These are phyloP conservation scores for Scaeva pyrastri DNA, from an alignment of 2,888 invertebrate species.

Conservation along the genomic window DNA sequence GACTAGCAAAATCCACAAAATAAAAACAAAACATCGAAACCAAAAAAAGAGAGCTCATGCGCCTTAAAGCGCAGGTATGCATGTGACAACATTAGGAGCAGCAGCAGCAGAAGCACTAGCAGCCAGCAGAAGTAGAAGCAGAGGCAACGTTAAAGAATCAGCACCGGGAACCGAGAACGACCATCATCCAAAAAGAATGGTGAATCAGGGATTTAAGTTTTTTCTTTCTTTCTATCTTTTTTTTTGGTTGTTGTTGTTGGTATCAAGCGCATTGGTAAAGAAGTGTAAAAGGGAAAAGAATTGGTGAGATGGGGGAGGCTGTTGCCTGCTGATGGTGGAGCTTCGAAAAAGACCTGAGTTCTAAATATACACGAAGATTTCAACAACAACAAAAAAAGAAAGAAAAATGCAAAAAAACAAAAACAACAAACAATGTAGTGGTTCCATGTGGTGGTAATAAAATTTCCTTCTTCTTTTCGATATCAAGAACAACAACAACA, in stretches of 20 bases:
- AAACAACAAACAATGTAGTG: conserved; percentile 53
- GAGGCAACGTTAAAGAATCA: conserved; percentile 32
- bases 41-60: conserved; percentile 59
- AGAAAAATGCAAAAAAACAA: not conserved
- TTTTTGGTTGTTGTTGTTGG: no score
- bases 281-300: conserved; percentile 3
- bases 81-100: conserved; percentile 44
- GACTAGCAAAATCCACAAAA: conserved; percentile 27
- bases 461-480: conserved; percentile 53
- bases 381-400: no score
- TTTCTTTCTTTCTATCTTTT: no score
- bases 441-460: conserved; percentile 67
- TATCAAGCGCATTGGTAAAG: not conserved
- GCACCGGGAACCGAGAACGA: not conserved
- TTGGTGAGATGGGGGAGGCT: conserved; percentile 7
- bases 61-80: conserved; percentile 38
- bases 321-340: conserved; percentile 2
- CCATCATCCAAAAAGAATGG: conserved; percentile 75
- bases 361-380: conserved; percentile 62
- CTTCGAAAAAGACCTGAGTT: conserved; percentile 49
- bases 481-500: not conserved
- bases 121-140: conserved; percentile 37
- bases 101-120: conserved; percentile 29
- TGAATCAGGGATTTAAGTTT: conserved; percentile 43
- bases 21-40: not conserved